Evolutionary conservation across 1,140 invertebrate species (phyloP), one percentile per base, ranked within the genome.

Genomic region (Chrysopa pallens): DNA sequence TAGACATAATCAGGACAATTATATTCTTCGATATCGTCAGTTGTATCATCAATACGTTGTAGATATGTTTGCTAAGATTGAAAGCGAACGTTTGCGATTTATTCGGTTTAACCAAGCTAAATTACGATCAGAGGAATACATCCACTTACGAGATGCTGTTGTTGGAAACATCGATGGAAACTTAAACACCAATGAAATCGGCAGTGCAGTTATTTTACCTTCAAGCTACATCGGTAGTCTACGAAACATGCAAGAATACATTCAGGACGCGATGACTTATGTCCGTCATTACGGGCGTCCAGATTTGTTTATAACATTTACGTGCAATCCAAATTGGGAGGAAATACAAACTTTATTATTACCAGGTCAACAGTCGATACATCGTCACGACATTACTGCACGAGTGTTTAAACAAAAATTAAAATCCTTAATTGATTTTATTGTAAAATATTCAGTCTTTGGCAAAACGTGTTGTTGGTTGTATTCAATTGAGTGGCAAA

Each of bases 321-420:
- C 56, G 40, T 59, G 56, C 46, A 69, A 74, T 65, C 61, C 62
- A 53, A 50, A 65, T 44, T 76, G 69, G 55, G 42, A 36, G 9
- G 59, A 62, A 54, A 64, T 64, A 47, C 41, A 50, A 44, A 43
- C 49, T 42, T 42, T 52, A 40, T 48, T 64, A 43, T 47, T 62
- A n/a, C 49, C 46, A 7, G 52, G 53, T 23, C 52, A 61, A 56
- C 42, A 48, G 50, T 42, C 55, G 38, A 9, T 46, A 42, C 52
- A 59, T 56, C 46, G 54, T 28, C 56, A 58, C 40, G 58, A 61
- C 42, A 50, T 69, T 4, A 54, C 35, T 36, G 51, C 54, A 37
- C 43, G 66, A 48, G 65, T 72, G 8, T 73, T 71, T 50, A 52
- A 53, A 42, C 51, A 62, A 48, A 71, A 72, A 50, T 43, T 68